Conservation (phyloP, 2,888 invertebrate genomes). For the Yponomeuta plumbellus region DNA sequence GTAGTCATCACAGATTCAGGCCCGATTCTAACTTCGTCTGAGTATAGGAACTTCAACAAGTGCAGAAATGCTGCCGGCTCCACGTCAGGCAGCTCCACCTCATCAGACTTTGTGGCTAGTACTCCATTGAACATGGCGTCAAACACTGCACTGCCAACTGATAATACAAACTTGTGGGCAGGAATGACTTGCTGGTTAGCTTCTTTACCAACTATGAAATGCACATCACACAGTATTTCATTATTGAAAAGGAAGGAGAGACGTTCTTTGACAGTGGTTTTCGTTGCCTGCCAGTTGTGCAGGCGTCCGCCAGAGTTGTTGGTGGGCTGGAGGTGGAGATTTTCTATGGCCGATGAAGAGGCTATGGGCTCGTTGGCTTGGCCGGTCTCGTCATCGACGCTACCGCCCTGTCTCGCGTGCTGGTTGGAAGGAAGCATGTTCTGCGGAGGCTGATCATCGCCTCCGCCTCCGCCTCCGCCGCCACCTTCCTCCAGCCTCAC, state of each 20-base stretch:
- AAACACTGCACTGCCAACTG: constrained; percentile 89
- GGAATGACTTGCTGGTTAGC: constrained; percentile 82
- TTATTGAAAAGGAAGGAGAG: constrained; percentile 78
- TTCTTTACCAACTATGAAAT: constrained; percentile 86
- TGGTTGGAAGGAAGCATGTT: constrained; percentile 74
- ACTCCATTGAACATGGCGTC: constrained; percentile 92
- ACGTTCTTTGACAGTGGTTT: constrained; percentile 84
- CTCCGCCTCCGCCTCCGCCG: constrained; percentile 21
- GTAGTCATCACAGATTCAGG: constrained; percentile 93
- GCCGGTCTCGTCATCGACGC: constrained; percentile 52
- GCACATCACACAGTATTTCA: constrained; percentile 79
- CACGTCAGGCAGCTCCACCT: constrained; percentile 88
- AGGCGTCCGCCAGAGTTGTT: constrained; percentile 65
- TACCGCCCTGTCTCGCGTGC: constrained; percentile 45
- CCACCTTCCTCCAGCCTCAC: constrained; percentile 54
- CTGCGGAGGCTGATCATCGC: constrained; percentile 63
- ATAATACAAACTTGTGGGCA: constrained; percentile 87
- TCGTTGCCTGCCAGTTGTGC: constrained; percentile 85
- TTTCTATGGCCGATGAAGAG: constrained; percentile 53
- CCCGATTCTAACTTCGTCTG: constrained; percentile 89
- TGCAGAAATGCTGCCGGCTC: constrained; percentile 89
- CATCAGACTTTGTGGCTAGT: constrained; percentile 80
- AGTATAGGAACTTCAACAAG: constrained; percentile 83
- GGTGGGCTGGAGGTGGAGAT: constrained; percentile 45
- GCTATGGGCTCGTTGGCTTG: constrained; percentile 47